A percentile compares a stretch with the other conserved stretches of the same genome.
Evolutionary conservation across 2,888 invertebrate genomes (phyloP).

Genomic region (Eupeodes luniger): DNA sequence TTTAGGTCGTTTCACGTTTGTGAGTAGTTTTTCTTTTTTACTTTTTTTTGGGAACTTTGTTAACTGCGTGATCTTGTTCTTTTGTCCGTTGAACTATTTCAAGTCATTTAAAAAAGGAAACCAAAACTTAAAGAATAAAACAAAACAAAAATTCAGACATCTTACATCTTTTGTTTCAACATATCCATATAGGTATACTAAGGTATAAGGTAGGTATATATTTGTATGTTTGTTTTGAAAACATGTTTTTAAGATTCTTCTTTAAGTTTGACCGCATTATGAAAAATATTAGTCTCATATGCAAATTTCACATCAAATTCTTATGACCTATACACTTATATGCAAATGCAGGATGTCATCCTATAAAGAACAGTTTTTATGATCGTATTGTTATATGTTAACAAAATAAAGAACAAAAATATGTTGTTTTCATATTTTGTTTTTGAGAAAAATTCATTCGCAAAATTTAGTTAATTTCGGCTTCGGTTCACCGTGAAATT

Average conservation of each 20-base stretch:
- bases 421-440: not conserved
- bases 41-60: conserved; percentile 39
- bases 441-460: not conserved
- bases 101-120: conserved; percentile 43
- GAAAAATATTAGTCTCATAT: conserved; percentile 69
- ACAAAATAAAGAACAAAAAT: not conserved
- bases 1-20: not conserved
- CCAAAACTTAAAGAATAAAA: conserved; percentile 21
- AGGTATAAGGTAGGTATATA: not conserved
- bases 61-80: conserved; percentile 66
- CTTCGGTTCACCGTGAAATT: conserved; percentile 51
- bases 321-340: too few relatives aligned
- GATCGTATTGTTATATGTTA: conserved; percentile 22
- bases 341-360: conserved; percentile 24
- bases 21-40: conserved; percentile 29
- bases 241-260: conserved; percentile 47
- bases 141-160: not conserved
- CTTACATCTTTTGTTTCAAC: conserved; percentile 60
- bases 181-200: not conserved
- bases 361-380: conserved; percentile 32
- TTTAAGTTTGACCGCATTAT: conserved; percentile 66
- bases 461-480: conserved; percentile 14
- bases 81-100: conserved; percentile 73
- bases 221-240: conserved; percentile 63
- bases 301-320: conserved; percentile 48